Evolutionary conservation across 2,797 vertebrate genomes (phyloP).

Genomic region (Tapirus indicus): DNA sequence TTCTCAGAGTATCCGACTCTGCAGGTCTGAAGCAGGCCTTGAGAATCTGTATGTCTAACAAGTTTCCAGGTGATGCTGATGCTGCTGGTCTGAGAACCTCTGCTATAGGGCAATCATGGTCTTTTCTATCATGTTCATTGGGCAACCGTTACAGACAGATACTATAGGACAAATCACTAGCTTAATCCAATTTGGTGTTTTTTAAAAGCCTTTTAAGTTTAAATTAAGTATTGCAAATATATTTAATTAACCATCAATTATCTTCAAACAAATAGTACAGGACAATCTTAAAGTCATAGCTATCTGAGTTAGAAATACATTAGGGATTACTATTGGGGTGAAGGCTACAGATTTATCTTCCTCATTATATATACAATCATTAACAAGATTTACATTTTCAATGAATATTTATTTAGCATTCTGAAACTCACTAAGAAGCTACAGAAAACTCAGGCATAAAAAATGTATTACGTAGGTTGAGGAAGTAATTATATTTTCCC

Average conservation of each 20-base stretch:
- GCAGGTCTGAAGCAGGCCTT: background rate
- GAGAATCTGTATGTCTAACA: slow-evolving; percentile 27
- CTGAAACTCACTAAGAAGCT: slow-evolving; percentile 37
- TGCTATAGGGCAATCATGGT: background rate
- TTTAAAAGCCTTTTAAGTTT: slow-evolving; percentile 38
- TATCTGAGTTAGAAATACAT: slow-evolving; percentile 32
- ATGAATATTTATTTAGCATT: slow-evolving; percentile 53
- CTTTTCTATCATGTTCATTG: background rate
- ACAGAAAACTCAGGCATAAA: slow-evolving; percentile 11
- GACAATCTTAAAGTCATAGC: slow-evolving; percentile 43
- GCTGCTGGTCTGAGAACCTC: background rate
- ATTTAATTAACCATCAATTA: slow-evolving; percentile 64
- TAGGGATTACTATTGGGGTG: background rate
- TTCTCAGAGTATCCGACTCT: background rate
- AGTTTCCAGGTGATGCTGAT: background rate
- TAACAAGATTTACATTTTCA: slow-evolving; percentile 40
- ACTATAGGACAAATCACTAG: slow-evolving; percentile 31
- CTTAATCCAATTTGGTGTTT: slow-evolving; percentile 17
- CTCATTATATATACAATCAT: background rate
- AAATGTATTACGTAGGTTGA: background rate
- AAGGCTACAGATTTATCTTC: background rate
- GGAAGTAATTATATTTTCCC: slow-evolving; percentile 42
- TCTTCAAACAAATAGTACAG: slow-evolving; percentile 47
- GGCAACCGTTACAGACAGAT: background rate
- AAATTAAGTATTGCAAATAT: slow-evolving; percentile 48